These are phyloP conservation scores for Bombus sibiricus DNA, from an alignment of 1,140 invertebrate species.

Conservation along the genomic window DNA sequence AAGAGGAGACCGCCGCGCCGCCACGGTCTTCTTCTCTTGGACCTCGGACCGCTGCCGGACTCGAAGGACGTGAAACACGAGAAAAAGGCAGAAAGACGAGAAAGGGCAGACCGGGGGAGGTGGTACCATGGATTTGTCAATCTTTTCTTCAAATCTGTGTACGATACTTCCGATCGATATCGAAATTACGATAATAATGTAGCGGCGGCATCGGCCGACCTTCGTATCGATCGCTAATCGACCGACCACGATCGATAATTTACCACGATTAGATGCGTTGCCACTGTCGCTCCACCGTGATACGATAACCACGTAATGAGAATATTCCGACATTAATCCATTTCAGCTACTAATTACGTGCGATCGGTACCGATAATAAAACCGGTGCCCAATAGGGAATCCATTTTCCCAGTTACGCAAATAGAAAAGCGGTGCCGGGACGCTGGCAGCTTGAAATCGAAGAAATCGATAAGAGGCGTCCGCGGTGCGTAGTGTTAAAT, in stretches of 20 bases:
- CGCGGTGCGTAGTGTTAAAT: conserved; percentile 23
- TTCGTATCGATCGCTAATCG: background rate
- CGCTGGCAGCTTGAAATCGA: conserved; percentile 30
- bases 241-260: conserved; percentile 1
- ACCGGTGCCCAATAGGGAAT: background rate
- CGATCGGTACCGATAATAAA: background rate
- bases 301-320: background rate
- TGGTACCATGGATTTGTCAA: conserved; percentile 50
- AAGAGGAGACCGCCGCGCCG: conserved; percentile 49
- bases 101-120: conserved; percentile 46
- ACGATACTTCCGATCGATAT: background rate
- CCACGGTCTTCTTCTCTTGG: conserved; percentile 56
- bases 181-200: background rate
- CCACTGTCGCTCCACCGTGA: background rate
- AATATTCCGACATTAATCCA: background rate
- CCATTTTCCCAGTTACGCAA: conserved; percentile 22
- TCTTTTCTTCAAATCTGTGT: conserved; percentile 19
- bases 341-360: conserved; percentile 19
- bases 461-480: conserved; percentile 44
- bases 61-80: conserved; percentile 67
- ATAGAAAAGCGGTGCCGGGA: conserved; percentile 6
- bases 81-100: conserved; percentile 66
- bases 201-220: background rate
- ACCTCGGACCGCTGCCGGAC: conserved; percentile 61
- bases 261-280: background rate